Evolutionary conservation across 2,888 invertebrate genomes (phyloP).

Genomic region (Chalcosyrphus nemorum): DNA sequence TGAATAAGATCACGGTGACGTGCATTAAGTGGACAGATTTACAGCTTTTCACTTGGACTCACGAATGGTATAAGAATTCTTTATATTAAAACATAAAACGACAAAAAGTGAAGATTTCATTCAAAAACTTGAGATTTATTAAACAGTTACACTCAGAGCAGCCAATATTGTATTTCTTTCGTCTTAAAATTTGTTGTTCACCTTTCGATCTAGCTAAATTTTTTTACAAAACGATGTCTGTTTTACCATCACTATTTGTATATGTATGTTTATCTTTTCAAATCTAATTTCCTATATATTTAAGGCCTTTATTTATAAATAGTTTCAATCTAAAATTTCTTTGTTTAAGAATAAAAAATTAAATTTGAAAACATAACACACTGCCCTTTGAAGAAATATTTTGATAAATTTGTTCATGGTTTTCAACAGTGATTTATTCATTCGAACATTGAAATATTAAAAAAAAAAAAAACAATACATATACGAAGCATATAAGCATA

Average conservation of each 20-base stretch:
- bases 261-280: too few relatives aligned
- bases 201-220: not conserved
- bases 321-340: not conserved
- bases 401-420: conserved; percentile 18
- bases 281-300: not conserved
- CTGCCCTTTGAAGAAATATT: conserved; percentile 44
- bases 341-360: not conserved
- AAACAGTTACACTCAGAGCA: too few relatives aligned
- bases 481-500: too few relatives aligned
- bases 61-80: too few relatives aligned
- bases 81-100: too few relatives aligned
- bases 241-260: not conserved
- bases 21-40: too few relatives aligned
- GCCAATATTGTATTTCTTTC: not conserved
- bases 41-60: too few relatives aligned
- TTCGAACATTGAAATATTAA: not conserved
- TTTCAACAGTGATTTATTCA: conserved; percentile 22
- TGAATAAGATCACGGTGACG: too few relatives aligned
- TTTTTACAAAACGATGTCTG: not conserved
- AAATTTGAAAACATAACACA: conserved; percentile 13
- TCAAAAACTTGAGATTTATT: too few relatives aligned
- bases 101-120: too few relatives aligned
- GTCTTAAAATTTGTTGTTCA: not conserved
- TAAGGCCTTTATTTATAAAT: not conserved
- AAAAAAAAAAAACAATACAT: not conserved